phyloP scores from a whole-genome alignment of 64 coral and sea anemone genomes.

The Montipora cactus region DNA sequence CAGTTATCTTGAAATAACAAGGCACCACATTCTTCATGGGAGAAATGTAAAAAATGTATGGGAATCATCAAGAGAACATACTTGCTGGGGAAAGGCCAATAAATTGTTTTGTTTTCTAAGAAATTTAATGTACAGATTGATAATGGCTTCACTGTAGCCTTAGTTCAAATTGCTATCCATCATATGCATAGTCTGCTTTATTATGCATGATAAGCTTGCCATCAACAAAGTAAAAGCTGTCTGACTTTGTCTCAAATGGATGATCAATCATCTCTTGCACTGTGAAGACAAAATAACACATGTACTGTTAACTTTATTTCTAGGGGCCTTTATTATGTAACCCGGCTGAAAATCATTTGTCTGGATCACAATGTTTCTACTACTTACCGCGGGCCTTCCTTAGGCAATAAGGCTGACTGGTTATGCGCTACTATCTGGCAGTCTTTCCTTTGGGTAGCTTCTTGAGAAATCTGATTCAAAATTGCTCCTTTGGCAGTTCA shows the following conservation, averaged over 20 bases:
- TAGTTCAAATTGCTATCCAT: slow-evolving; percentile 63
- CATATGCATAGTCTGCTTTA: slow-evolving; percentile 98
- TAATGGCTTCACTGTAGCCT: background rate
- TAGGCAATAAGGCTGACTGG: too few species aligned
- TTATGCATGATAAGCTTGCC: slow-evolving; percentile 98
- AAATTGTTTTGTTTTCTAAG: background rate
- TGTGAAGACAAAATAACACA: slow-evolving; percentile 49
- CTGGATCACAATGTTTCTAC: too few species aligned
- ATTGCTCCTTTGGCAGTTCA: too few species aligned
- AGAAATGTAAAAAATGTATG: slow-evolving; percentile 6
- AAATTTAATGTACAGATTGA: background rate
- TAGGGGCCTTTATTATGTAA: too few species aligned
- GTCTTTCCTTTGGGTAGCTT: too few species aligned
- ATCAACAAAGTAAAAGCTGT: slow-evolving; percentile 99
- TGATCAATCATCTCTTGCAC: slow-evolving; percentile 98
- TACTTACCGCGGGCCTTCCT: too few species aligned
- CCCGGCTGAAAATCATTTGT: too few species aligned
- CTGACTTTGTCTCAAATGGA: slow-evolving; percentile 99
- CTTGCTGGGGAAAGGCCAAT: background rate
- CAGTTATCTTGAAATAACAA: background rate
- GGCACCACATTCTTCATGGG: background rate
- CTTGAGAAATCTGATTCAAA: too few species aligned
- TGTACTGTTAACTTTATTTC: background rate
- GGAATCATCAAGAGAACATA: background rate
- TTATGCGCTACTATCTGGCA: too few species aligned